Percentiles rank a stretch among this genome's conserved stretches.
Conservation (phyloP, 2,113 vertebrate species). For the Lagenorhynchus albirostris region DNA sequence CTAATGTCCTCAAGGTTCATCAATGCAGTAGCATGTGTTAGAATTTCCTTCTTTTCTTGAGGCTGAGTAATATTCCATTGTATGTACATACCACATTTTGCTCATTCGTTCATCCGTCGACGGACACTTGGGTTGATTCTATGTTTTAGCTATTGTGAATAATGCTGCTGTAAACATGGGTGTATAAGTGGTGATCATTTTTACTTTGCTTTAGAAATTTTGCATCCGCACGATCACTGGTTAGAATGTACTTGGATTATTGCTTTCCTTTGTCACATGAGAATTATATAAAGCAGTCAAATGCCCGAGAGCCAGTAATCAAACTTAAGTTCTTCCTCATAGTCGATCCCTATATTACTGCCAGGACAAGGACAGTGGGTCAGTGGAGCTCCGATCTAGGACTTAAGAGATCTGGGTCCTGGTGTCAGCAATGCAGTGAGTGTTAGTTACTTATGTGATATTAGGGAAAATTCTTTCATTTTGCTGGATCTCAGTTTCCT, state of each 20-base stretch:
- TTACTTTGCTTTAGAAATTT: neutral
- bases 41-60: neutral
- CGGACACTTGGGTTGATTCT: neutral
- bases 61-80: neutral
- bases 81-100: neutral
- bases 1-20: neutral
- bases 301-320: neutral
- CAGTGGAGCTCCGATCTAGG: neutral
- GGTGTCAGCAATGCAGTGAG: neutral
- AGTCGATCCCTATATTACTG: neutral
- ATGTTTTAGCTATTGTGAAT: neutral
- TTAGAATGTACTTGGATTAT: neutral
- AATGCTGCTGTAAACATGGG: neutral
- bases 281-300: conserved; percentile 32
- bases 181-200: neutral
- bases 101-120: neutral
- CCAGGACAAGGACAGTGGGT: neutral
- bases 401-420: neutral
- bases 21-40: neutral
- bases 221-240: neutral
- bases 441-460: neutral
- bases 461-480: neutral
- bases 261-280: neutral
- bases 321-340: neutral
- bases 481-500: neutral